Percentiles rank a stretch among this genome's conserved stretches.
Evolutionary conservation across 2,888 invertebrate species (phyloP).

Genomic region (Neria commutata): DNA sequence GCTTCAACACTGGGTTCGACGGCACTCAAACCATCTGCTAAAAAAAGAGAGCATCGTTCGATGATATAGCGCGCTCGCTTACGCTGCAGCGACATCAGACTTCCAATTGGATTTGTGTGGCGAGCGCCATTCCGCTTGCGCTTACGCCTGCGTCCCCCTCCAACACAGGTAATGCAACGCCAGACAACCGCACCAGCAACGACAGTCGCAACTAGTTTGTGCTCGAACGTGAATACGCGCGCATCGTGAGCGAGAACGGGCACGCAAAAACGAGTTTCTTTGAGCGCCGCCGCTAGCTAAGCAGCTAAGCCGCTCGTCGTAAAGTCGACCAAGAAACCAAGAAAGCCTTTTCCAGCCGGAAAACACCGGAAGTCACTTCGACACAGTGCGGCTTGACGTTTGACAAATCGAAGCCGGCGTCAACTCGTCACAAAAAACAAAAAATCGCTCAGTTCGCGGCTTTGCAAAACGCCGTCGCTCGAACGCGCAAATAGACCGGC

Average conservation of each 20-base stretch:
- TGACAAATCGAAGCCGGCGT: constrained; percentile 12
- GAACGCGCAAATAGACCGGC: neutral
- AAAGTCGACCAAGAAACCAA: neutral
- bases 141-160: constrained; percentile 31
- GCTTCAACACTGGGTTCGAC: neutral
- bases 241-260: constrained; percentile 56
- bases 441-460: neutral
- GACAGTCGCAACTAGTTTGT: constrained; percentile 61
- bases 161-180: constrained; percentile 21
- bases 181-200: constrained; percentile 33
- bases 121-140: too few relatives aligned
- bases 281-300: constrained; percentile 23
- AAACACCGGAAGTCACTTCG: constrained; percentile 21
- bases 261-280: constrained; percentile 49
- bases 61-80: too few relatives aligned
- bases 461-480: neutral
- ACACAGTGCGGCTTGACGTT: constrained; percentile 22
- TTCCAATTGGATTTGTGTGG: too few relatives aligned
- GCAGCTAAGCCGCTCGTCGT: too few relatives aligned
- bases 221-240: constrained; percentile 60
- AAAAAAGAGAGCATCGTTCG: constrained; percentile 34
- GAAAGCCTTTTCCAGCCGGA: neutral
- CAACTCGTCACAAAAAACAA: constrained; percentile 8
- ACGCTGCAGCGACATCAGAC: neutral
- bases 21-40: constrained; percentile 27